Percentiles rank a stretch among this genome's conserved stretches.
phyloP scores from a whole-genome alignment of 2,113 vertebrate species.

The Megaceryle maxima region DNA sequence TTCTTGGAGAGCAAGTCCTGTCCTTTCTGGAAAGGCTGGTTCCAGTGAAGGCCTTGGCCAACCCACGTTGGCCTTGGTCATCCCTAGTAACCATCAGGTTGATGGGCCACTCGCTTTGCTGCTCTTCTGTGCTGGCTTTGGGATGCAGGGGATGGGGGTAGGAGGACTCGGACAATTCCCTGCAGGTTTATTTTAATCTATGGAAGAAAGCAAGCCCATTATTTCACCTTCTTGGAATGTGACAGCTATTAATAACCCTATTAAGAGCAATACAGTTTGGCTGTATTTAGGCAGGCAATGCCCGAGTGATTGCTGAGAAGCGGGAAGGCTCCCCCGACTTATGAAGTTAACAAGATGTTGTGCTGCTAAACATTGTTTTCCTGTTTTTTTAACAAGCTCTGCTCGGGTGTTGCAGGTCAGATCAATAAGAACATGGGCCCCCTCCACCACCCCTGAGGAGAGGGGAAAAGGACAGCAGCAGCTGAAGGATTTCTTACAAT shows the following conservation, averaged over 20 bases:
- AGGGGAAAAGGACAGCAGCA: not conserved
- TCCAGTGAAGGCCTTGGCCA: not conserved
- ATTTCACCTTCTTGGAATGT: slow-evolving; percentile 56
- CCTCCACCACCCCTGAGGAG: not conserved
- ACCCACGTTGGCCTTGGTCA: not conserved
- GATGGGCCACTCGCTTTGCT: not conserved
- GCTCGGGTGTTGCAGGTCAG: not conserved
- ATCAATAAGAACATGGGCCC: not conserved
- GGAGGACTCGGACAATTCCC: slow-evolving; percentile 24
- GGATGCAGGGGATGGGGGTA: not conserved
- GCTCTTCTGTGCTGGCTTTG: not conserved
- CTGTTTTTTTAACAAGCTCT: not conserved
- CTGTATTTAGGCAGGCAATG: slow-evolving; percentile 30
- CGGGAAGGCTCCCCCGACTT: not conserved
- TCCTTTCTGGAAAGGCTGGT: too few species aligned
- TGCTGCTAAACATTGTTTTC: slow-evolving; percentile 26
- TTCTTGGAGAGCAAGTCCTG: not conserved
- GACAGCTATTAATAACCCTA: slow-evolving; percentile 78
- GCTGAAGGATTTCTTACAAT: not conserved
- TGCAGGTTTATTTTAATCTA: slow-evolving; percentile 53
- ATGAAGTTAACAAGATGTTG: slow-evolving; percentile 57
- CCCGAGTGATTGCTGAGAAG: not conserved
- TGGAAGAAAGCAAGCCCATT: slow-evolving; percentile 29
- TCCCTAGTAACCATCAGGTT: rapidly evolving
- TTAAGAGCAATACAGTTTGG: slow-evolving; percentile 49